A percentile compares a stretch with the other conserved stretches of the same genome.
Conservation (phyloP, 2,888 invertebrate genomes). For the Beris morrisii region DNA sequence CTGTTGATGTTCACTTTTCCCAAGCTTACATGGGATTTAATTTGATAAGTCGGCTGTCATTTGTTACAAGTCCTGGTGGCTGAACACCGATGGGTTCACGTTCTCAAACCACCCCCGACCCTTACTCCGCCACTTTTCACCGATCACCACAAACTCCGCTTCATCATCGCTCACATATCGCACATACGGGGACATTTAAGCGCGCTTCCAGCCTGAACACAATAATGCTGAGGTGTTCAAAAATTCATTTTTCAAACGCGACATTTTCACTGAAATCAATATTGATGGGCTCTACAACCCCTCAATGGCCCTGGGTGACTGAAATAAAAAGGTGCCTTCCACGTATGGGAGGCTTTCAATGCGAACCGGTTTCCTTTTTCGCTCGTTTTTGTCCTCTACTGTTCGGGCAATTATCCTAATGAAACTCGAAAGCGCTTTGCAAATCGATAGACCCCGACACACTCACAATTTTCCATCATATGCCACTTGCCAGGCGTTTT, state of each 20-base stretch:
- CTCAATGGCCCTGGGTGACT: too few species aligned
- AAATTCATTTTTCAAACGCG: constrained; percentile 20
- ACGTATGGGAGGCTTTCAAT: too few species aligned
- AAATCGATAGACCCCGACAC: constrained; percentile 11
- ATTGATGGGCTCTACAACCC: constrained; percentile 8
- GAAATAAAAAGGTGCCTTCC: too few species aligned
- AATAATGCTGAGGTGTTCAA: constrained; percentile 3
- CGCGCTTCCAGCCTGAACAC: not conserved
- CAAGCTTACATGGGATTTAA: constrained; percentile 18
- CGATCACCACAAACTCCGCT: too few species aligned
- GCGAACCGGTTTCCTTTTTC: not conserved
- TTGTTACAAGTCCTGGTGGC: constrained; percentile 6
- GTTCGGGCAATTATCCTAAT: constrained; percentile 18
- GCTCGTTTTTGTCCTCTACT: constrained; percentile 2
- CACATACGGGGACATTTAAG: not conserved
- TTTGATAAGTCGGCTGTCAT: constrained; percentile 24
- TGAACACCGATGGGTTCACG: not conserved
- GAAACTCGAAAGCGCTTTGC: constrained; percentile 17
- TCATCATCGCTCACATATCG: too few species aligned
- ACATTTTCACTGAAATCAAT: constrained; percentile 16
- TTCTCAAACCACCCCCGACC: too few species aligned
- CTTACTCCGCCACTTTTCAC: too few species aligned
- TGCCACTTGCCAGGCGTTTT: too few species aligned
- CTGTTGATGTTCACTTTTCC: constrained; percentile 22
- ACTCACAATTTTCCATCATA: too few species aligned